These are phyloP conservation scores for Cyphomyrmex costatus DNA, from an alignment of 1,140 invertebrate species.

Conservation along the genomic window DNA sequence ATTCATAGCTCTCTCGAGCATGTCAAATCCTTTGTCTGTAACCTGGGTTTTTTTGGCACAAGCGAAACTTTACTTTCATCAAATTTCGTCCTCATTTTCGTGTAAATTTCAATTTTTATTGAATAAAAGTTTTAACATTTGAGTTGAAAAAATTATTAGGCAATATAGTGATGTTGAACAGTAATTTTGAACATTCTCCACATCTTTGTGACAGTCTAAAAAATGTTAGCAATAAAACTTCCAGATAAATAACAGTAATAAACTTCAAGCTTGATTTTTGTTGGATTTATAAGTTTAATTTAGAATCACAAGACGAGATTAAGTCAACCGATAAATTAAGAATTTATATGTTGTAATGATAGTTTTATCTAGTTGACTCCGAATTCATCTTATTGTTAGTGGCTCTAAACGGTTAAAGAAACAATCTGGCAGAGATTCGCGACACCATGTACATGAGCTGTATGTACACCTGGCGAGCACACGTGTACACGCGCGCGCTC, in stretches of 20 bases:
- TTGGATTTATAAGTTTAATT: background rate
- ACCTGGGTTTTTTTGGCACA: too few species aligned
- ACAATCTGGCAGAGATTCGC: background rate
- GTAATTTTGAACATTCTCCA: too few species aligned
- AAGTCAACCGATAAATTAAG: background rate
- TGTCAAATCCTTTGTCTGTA: background rate
- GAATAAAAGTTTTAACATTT: too few species aligned
- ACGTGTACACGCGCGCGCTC: slow-evolving; percentile 8
- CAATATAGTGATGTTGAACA: too few species aligned
- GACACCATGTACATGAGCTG: slow-evolving; percentile 32
- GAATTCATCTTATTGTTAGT: background rate
- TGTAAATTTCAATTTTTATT: too few species aligned
- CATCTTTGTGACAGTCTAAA: background rate
- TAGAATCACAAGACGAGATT: background rate
- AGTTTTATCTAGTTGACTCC: too few species aligned
- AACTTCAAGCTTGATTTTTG: background rate
- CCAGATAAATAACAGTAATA: background rate
- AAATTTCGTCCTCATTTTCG: too few species aligned
- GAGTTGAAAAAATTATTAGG: too few species aligned
- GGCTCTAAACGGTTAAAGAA: background rate
- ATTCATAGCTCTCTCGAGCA: background rate
- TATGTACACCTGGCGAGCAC: slow-evolving; percentile 27
- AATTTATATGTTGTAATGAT: background rate
- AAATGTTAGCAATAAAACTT: background rate
- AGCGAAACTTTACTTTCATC: too few species aligned